Percentiles rank a stretch among this genome's conserved stretches.
phyloP scores from a whole-genome alignment of 2,113 vertebrate species.

The Pangasianodon hypophthalmus region DNA sequence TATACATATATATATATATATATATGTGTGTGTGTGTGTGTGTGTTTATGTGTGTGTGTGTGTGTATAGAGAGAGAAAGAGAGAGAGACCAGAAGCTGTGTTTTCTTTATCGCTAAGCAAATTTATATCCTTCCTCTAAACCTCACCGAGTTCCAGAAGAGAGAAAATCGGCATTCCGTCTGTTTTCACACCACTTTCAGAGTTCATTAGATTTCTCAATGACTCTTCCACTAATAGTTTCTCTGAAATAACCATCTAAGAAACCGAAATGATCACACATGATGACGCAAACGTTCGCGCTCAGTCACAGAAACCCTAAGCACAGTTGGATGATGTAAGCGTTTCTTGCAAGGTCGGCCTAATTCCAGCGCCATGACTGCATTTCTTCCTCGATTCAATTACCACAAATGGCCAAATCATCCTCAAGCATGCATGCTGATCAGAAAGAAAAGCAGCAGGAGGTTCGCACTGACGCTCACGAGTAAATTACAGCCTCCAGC shows the following conservation, averaged over 20 bases:
- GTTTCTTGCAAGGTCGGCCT: conserved; percentile 8
- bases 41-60: too few species aligned
- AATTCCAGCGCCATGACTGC: conserved; percentile 26
- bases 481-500: conserved; percentile 21
- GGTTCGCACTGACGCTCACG: not conserved
- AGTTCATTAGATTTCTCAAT: not conserved
- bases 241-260: not conserved
- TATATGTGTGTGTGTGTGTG: too few species aligned
- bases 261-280: not conserved
- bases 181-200: not conserved
- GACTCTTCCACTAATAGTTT: not conserved
- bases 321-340: not conserved
- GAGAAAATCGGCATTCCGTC: not conserved
- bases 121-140: not conserved
- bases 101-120: not conserved
- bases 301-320: not conserved
- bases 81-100: not conserved
- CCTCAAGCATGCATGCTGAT: not conserved
- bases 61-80: not conserved
- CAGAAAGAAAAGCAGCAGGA: conserved; percentile 17
- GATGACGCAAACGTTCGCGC: not conserved
- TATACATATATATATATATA: too few species aligned
- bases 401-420: conserved; percentile 50
- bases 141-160: not conserved
- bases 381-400: conserved; percentile 39